Base-by-base conservation (phyloP, 2,888 invertebrate genomes). In the Hypercompe scribonia region DNA sequence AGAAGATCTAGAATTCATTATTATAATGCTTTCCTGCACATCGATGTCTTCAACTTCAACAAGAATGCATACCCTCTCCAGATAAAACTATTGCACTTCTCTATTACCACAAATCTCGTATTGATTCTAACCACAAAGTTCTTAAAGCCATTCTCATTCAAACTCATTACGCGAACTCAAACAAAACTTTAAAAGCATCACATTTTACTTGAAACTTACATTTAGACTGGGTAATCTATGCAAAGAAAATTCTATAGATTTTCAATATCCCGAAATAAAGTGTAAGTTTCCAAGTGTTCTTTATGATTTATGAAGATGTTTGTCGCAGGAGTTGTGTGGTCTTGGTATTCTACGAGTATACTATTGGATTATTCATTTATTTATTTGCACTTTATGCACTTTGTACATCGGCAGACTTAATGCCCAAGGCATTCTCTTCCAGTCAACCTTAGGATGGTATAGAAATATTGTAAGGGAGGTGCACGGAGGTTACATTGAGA, bases 241-340 rank as follows among this genome's bases (percentile, higher is more conserved):
- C 86, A 85, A 86, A 82, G 82, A 87, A 86, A 84, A 84, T 85
- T 81, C 86, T 78, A 87, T 88, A 84, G 86, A 86, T 86, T 87
- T 87, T 85, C 84, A 86, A 87, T 87, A 86, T 83, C 79, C 79
- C 72, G 76, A 84, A 79, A 80, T 73, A 76, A 79, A 64, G 72
- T 69, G 10, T 61, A 79, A 33, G 77, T 80, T 69, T 70, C 31
- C 67, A 71, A 74, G 21, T 36, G 28, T 71, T 70, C 77, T 77
- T 78, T 36, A 65, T 71, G 75, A 82, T 70, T 76, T 82, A 83
- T 79, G 78, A 65, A 75, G 39, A n/a, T 82, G 79, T 83, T 83
- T 84, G 77, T 78, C 73, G 68, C 75, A 74, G 11, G 42, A 76
- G 70, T 84, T 75, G 68, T 68, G 46, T 33, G 54, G 73, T 71